A percentile compares a stretch with the other conserved stretches of the same genome.
Conservation (phyloP, 2,113 vertebrate species). For the Psittacus erithacus region DNA sequence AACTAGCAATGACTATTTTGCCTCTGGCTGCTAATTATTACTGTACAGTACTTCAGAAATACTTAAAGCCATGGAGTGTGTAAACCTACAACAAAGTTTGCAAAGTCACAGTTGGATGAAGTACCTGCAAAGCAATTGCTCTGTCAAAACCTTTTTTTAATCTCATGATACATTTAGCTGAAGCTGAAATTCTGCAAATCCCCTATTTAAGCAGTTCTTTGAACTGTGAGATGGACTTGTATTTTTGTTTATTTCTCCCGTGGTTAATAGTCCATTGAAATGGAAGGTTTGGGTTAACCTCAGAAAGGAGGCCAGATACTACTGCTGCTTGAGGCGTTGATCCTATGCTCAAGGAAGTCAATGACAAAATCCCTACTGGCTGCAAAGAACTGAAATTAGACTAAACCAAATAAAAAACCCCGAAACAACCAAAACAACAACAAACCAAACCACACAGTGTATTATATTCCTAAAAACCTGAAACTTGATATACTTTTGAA, state of each 20-base stretch:
- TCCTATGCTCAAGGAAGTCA: not conserved
- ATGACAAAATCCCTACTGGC: not conserved
- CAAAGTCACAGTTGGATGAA: conserved; percentile 3
- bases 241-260: conserved; percentile 6
- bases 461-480: not conserved
- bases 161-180: conserved; percentile 10
- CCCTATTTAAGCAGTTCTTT: not conserved
- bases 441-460: not conserved
- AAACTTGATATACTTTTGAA: not conserved
- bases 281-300: not conserved
- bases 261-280: conserved; percentile 24
- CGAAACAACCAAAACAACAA: not conserved
- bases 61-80: conserved; percentile 55
- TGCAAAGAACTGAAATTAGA: not conserved
- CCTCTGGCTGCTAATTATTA: conserved; percentile 66
- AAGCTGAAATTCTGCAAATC: not conserved
- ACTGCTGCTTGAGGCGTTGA: not conserved
- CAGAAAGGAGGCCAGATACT: not conserved
- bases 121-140: not conserved
- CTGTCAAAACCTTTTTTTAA: not conserved
- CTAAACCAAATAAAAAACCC: not conserved
- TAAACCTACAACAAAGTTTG: conserved; percentile 19
- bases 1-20: conserved; percentile 60
- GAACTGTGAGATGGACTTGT: not conserved
- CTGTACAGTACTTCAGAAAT: conserved; percentile 17